Evolutionary conservation across 2,888 invertebrate genomes (phyloP), one percentile per base, ranked within the genome.

Genomic region (Rhagophthalmus giganteus): DNA sequence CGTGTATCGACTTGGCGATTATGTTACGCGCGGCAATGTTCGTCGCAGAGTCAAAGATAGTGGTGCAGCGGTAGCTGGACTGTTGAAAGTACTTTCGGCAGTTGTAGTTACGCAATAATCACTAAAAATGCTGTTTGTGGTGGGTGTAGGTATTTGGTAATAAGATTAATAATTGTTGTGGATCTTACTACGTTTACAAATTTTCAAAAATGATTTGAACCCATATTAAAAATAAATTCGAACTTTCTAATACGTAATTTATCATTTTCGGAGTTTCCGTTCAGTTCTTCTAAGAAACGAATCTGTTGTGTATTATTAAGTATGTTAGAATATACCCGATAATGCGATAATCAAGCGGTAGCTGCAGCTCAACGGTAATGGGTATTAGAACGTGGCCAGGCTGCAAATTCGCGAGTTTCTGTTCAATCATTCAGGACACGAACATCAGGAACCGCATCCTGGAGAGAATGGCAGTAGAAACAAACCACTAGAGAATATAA

Each of bases 331-430:
- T 68, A 70, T 67, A 69, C 68, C 64, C 64, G 70, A 70, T 72
- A 72, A 71, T 72, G 68, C 71, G 70, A 72, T 71, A 72, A 72
- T 72, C 71, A 70, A 71, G 69, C 68, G 63, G 64, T 63, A 65
- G 64, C 65, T 63, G 64, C 61, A 64, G 61, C 60, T 64, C 62
- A 61, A 66, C 63, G 62, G 67, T 70, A 70, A 70, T 68, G 70
- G 71, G 24, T 60, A 64, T 59, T 54, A 48, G 64, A 49, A 71
- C 70, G 70, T 70, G 70, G 65, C 53, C 53, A 46, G 66, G 57
- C 56, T 69, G 57, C 62, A 58, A 65, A 67, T 64, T 63, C 56
- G 47, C 58, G 31, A 41, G 41, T 39, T 32, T 40, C 40, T 33
- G 42, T 27, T 50, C 40, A 46, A 35, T 53, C 49, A 57, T 57